Evolutionary conservation across 1,140 invertebrate species (phyloP).

Genomic region (Drosophila saltans): DNA sequence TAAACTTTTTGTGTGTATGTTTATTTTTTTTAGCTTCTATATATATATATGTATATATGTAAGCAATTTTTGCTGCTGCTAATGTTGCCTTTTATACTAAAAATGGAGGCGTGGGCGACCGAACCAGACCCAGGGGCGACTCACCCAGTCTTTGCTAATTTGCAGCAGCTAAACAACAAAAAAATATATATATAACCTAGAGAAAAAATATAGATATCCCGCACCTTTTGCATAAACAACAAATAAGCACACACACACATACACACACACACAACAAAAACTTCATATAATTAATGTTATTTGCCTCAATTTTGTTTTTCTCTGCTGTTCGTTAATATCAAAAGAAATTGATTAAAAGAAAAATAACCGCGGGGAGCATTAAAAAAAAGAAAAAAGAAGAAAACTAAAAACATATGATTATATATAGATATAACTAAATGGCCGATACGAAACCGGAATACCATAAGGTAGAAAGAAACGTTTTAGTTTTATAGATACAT

Average conservation of each 20-base stretch:
- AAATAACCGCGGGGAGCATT: constrained; percentile 27
- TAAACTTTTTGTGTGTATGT: constrained; percentile 38
- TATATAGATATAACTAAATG: not conserved
- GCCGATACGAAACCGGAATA: constrained; percentile 13
- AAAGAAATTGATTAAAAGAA: constrained; percentile 38
- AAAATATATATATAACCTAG: not conserved
- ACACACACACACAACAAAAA: constrained; percentile 27
- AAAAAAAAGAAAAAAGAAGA: constrained; percentile 37
- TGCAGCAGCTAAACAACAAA: constrained; percentile 23
- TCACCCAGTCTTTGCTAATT: constrained; percentile 37
- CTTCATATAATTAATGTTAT: constrained; percentile 58
- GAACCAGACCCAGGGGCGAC: constrained; percentile 50
- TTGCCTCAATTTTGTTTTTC: constrained; percentile 31
- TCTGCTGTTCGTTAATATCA: not conserved
- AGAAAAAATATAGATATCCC: constrained; percentile 17
- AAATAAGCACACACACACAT: too few species aligned
- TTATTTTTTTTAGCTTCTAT: constrained; percentile 21
- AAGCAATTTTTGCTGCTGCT: constrained; percentile 40
- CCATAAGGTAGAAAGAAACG: not conserved
- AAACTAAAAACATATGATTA: constrained; percentile 23
- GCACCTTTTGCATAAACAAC: constrained; percentile 54
- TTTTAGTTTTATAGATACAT: too few species aligned
- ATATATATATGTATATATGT: constrained; percentile 11
- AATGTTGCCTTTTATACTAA: constrained; percentile 29
- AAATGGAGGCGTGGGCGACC: constrained; percentile 51